Evolutionary conservation across 2,113 vertebrate genomes (phyloP).

Genomic region (Nanorana parkeri): DNA sequence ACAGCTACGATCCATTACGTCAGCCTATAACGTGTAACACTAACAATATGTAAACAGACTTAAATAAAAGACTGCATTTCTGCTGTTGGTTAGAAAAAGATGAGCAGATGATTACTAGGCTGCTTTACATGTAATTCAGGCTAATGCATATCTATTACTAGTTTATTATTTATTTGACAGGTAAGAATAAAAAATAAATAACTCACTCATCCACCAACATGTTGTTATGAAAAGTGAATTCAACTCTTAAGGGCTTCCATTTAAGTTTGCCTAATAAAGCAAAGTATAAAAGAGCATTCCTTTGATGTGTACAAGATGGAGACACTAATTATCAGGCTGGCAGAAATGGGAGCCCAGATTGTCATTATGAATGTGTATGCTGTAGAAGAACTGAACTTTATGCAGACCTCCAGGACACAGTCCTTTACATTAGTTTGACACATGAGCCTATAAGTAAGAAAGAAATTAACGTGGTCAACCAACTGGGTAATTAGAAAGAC

Average conservation of each 20-base stretch:
- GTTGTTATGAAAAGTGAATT: too few relatives aligned
- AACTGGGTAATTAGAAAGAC: slow-evolving; percentile 44
- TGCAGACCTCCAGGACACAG: slow-evolving; percentile 20
- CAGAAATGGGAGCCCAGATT: slow-evolving; percentile 4
- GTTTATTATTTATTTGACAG: too few relatives aligned
- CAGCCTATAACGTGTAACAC: too few relatives aligned
- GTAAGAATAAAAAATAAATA: too few relatives aligned
- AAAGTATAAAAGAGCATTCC: slow-evolving; percentile 25
- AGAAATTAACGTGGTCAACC: slow-evolving; percentile 26
- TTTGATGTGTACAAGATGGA: slow-evolving; percentile 6
- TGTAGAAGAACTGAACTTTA: slow-evolving; percentile 24
- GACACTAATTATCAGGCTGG: slow-evolving; percentile 27
- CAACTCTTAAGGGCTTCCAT: not conserved
- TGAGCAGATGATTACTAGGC: too few relatives aligned
- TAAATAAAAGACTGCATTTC: too few relatives aligned
- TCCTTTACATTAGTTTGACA: slow-evolving; percentile 38
- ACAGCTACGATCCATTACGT: too few relatives aligned
- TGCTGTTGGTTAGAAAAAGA: too few relatives aligned
- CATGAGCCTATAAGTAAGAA: slow-evolving; percentile 33
- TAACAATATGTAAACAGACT: too few relatives aligned
- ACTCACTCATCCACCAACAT: too few relatives aligned
- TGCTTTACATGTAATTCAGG: too few relatives aligned
- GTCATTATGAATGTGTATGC: not conserved
- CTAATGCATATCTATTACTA: too few relatives aligned
- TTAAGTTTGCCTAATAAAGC: not conserved